Base-by-base conservation (phyloP, 2,113 vertebrate genomes). In the Poeciliopsis turrubarensis region DNA sequence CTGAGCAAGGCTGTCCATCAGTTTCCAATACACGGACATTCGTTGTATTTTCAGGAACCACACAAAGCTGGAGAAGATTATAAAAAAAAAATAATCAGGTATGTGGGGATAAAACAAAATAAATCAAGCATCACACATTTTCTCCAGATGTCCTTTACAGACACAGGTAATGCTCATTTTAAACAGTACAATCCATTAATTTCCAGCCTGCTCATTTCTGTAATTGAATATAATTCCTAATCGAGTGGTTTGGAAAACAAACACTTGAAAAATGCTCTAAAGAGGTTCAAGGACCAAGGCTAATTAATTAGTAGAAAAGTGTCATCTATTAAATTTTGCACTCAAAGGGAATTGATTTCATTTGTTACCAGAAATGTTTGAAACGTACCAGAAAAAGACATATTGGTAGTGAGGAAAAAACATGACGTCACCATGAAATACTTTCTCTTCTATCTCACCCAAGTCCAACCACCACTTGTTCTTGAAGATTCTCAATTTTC, bases 161-260 rank as follows among this genome's bases (percentile, higher is more conserved):
- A 54, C 14, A 19, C 68, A 63, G 39, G 69, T 68, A 47, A 27
- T 60, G 31, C 11, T 29, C 11, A 17, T 15, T 64, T 54, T 69
- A 73, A 60, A 34, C 37, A 64, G 51, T 22, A 72, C 15, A 66
- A 69, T 30, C 70, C 65, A 75, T 81, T 75, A 73, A 67, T 71
- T 72, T 76, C 63, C 34, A 30, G 70, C 39, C 32, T n/a, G 70
- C 30, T 83, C 37, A 70, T 69, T 83, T 75, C 22, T 64, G 37
- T 90, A 90, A 90, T 70, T 89, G 68, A 91, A 91, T 91, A 86
- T 72, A 11, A 84, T 87, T 87, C 84, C 73, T 54, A 77, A 78
- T 88, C 41, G 77, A 93, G 88, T 83, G 78, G 15, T 63, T 70
- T 71, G 64, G 62, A 86, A 88, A 91, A 87, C 83, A 92, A 92